These are phyloP conservation scores for Puntigrus tetrazona DNA, from an alignment of 2,113 vertebrate species.

Conservation along the genomic window DNA sequence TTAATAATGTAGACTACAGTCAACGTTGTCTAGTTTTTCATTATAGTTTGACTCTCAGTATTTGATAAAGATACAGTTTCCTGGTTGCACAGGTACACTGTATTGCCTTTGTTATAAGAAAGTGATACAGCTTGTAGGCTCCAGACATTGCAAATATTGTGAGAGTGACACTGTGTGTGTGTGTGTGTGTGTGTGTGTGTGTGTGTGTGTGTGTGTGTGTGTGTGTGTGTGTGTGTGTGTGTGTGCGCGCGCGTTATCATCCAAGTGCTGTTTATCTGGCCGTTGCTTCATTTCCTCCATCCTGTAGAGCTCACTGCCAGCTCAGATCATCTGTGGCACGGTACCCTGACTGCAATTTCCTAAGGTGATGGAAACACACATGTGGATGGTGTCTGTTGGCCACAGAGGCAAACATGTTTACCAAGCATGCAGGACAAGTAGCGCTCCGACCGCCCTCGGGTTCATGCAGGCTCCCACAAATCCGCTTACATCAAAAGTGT, in stretches of 20 bases:
- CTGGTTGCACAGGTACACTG: neutral
- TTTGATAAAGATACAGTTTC: slow-evolving; percentile 20
- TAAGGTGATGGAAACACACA: slow-evolving; percentile 46
- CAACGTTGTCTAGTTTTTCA: neutral
- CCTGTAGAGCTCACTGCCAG: slow-evolving; percentile 44
- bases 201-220: neutral
- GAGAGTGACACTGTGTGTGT: neutral
- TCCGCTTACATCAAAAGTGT: slow-evolving; percentile 17
- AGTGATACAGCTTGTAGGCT: slow-evolving; percentile 23
- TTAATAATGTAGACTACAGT: neutral
- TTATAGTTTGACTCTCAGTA: slow-evolving; percentile 4
- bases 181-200: slow-evolving; percentile 9
- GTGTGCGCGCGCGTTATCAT: slow-evolving; percentile 26
- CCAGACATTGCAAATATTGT: slow-evolving; percentile 3
- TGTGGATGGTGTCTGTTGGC: neutral
- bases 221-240: neutral
- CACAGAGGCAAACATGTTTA: slow-evolving; percentile 14
- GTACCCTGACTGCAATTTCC: slow-evolving; percentile 63
- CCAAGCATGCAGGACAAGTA: slow-evolving; percentile 10
- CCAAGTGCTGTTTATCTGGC: slow-evolving; percentile 59
- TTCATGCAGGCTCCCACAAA: slow-evolving; percentile 17
- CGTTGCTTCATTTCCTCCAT: slow-evolving; percentile 59
- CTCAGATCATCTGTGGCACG: slow-evolving; percentile 31
- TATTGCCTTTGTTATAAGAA: slow-evolving; percentile 27
- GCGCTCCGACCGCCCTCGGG: neutral